phyloP scores from a whole-genome alignment of 23 tunicate genomes.

The Halocynthia roretzi region DNA sequence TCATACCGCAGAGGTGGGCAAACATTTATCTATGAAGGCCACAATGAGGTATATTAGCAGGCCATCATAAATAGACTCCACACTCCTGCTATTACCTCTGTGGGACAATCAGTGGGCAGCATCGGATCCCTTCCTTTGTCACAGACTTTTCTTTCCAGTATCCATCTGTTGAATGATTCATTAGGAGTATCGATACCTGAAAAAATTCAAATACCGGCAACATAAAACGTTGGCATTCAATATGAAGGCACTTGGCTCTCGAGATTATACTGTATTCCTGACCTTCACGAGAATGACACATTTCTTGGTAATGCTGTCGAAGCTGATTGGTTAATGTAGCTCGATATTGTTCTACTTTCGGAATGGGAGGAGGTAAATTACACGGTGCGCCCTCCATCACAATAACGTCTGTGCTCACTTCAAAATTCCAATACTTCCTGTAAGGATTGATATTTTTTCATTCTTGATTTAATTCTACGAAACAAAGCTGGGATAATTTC shows the following conservation, averaged over 20 bases:
- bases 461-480: too few relatives aligned
- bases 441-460: background rate
- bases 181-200: slow-evolving; percentile 60
- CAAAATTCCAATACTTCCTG: slow-evolving; percentile 62
- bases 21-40: too few relatives aligned
- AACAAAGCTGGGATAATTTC: too few relatives aligned
- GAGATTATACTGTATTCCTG: background rate
- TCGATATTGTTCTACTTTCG: slow-evolving; percentile 57
- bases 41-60: background rate
- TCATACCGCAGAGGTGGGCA: too few relatives aligned
- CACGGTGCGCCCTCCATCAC: slow-evolving; percentile 86
- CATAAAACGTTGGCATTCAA: too few relatives aligned
- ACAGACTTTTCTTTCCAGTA: slow-evolving; percentile 65
- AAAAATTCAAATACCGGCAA: background rate
- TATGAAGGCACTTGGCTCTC: too few relatives aligned
- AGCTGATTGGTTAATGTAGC: slow-evolving; percentile 43
- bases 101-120: slow-evolving; percentile 56
- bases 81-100: slow-evolving; percentile 14
- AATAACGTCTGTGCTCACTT: slow-evolving; percentile 29
- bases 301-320: slow-evolving; percentile 60
- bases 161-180: slow-evolving; percentile 86
- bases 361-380: slow-evolving; percentile 51
- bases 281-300: slow-evolving; percentile 74
- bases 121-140: slow-evolving; percentile 73
- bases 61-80: background rate